A percentile compares a stretch with the other conserved stretches of the same genome.
phyloP scores from a whole-genome alignment of 2,113 vertebrate species.

The Paradisaea rubra region DNA sequence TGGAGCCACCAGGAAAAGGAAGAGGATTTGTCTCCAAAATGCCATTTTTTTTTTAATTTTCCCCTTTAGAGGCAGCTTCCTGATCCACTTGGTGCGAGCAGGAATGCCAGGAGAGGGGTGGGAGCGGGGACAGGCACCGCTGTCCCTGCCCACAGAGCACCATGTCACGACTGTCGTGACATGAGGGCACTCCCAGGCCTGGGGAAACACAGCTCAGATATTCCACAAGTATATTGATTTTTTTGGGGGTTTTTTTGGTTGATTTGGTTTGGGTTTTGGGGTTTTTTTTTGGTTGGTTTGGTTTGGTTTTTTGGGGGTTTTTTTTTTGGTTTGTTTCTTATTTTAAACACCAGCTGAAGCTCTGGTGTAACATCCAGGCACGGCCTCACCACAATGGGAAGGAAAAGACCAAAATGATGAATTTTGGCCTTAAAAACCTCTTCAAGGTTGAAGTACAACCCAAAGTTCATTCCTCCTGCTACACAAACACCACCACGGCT shows the following conservation, averaged over 20 bases:
- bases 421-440: not conserved
- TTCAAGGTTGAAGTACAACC: not conserved
- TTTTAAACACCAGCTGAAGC: not conserved
- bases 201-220: no score
- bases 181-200: not conserved
- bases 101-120: not conserved
- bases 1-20: not conserved
- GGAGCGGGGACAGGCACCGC: fast-evolving
- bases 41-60: not conserved
- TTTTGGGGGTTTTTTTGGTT: not conserved
- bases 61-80: not conserved
- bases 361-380: not conserved
- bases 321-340: not conserved
- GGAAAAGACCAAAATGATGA: not conserved
- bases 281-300: not conserved
- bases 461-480: not conserved
- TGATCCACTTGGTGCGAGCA: not conserved
- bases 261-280: not conserved
- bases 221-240: not conserved
- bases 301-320: no score
- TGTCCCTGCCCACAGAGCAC: not conserved
- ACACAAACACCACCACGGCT: not conserved
- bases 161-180: fast-evolving
- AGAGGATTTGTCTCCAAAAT: not conserved
- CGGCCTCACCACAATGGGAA: not conserved